Percentiles rank a stretch among this genome's conserved stretches.
Evolutionary conservation across 1,140 invertebrate species (phyloP).

Genomic region (Anoplolepis gracilipes): DNA sequence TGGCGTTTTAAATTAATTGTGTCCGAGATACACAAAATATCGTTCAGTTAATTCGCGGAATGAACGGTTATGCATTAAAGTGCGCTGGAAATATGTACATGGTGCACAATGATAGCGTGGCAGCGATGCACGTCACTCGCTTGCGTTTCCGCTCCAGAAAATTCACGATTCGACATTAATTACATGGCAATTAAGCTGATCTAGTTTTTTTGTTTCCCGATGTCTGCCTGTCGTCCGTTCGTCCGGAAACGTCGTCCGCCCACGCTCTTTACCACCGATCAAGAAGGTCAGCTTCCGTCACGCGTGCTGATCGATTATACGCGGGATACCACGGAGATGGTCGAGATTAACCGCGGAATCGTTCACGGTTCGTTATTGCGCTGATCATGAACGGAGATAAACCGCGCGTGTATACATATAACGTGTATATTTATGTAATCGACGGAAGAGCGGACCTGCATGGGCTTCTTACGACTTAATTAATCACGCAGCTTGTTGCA

Average conservation of each 20-base stretch:
- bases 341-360: constrained; percentile 24
- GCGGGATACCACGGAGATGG: background rate
- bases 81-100: constrained; percentile 25
- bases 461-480: constrained; percentile 6
- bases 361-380: constrained; percentile 22
- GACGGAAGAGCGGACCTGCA: background rate
- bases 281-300: background rate
- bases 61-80: constrained; percentile 42
- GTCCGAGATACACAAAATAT: background rate
- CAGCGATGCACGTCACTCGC: constrained; percentile 74
- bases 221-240: background rate
- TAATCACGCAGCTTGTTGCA: background rate
- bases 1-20: background rate
- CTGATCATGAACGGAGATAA: constrained; percentile 15
- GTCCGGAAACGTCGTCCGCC: background rate
- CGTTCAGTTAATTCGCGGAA: constrained; percentile 35
- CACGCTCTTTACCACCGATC: background rate
- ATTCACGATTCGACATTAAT: constrained; percentile 73
- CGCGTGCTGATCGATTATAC: constrained; percentile 27
- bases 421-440: background rate
- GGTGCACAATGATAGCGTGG: constrained; percentile 45
- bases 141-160: constrained; percentile 81
- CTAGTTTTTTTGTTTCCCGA: constrained; percentile 64
- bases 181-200: constrained; percentile 76
- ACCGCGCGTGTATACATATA: background rate